phyloP scores from a whole-genome alignment of 1,140 invertebrate genomes.

The Saccostrea glomerata region DNA sequence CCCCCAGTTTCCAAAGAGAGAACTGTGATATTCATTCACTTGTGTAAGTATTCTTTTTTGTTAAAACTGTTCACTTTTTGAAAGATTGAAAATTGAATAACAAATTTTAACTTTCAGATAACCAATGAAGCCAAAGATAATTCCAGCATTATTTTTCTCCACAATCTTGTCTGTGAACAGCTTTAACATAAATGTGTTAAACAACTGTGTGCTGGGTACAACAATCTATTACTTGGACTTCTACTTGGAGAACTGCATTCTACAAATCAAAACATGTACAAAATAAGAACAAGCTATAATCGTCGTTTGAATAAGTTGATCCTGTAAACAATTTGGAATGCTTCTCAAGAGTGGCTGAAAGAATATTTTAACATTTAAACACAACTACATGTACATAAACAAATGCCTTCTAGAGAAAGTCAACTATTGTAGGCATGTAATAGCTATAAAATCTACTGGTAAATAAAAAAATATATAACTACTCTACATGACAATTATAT shows the following conservation, averaged over 20 bases:
- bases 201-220: slow-evolving; percentile 5
- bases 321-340: neutral
- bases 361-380: too few relatives aligned
- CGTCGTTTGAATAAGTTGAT: neutral
- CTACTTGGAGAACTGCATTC: neutral
- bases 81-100: neutral
- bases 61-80: neutral
- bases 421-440: too few relatives aligned
- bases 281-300: neutral
- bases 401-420: too few relatives aligned
- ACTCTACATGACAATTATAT: too few relatives aligned
- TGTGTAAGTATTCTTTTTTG: neutral
- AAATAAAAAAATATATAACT: too few relatives aligned
- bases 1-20: neutral
- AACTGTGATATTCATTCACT: neutral
- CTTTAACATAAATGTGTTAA: neutral
- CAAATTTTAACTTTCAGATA: too few relatives aligned
- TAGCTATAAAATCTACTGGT: too few relatives aligned
- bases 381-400: too few relatives aligned
- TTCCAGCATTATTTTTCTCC: neutral
- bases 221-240: slow-evolving; percentile 31
- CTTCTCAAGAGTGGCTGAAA: too few relatives aligned
- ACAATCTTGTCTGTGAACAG: neutral
- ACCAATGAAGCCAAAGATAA: neutral
- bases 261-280: slow-evolving; percentile 1